phyloP scores from a whole-genome alignment of 2,888 invertebrate species.

The Lasioglossum leucozonium region DNA sequence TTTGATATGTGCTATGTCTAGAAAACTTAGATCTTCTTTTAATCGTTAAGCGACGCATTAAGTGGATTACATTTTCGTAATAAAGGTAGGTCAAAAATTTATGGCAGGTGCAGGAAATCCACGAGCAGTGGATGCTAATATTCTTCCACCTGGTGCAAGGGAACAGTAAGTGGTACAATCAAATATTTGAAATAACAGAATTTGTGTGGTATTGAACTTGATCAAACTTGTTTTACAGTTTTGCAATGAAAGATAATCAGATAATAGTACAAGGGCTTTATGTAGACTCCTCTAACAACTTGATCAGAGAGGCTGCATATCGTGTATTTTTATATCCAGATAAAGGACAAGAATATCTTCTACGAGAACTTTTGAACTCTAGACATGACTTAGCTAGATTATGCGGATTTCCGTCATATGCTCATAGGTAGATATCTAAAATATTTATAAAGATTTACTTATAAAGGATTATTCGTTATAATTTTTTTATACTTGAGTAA shows the following conservation, averaged over 20 bases:
- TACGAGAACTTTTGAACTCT: conserved; percentile 90
- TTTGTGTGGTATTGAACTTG: not conserved
- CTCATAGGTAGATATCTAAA: conserved; percentile 88
- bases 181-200: conserved; percentile 21
- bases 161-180: conserved; percentile 88
- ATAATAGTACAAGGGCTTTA: conserved; percentile 92
- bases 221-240: conserved; percentile 81
- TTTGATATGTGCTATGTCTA: not conserved
- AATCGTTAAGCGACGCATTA: not conserved
- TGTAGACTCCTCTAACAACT: conserved; percentile 92
- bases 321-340: conserved; percentile 93
- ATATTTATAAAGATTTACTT: conserved; percentile 5
- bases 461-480: conserved; percentile 1
- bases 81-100: conserved; percentile 91
- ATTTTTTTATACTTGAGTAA: not conserved
- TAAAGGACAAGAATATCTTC: conserved; percentile 89
- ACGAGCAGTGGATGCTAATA: conserved; percentile 87
- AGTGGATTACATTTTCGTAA: conserved; percentile 29
- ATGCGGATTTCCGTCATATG: conserved; percentile 96
- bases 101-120: conserved; percentile 91
- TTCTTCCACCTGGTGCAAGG: conserved; percentile 90
- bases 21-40: not conserved
- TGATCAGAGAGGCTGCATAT: conserved; percentile 95
- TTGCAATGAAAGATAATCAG: conserved; percentile 89
- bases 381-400: conserved; percentile 92